Evolutionary conservation across 2,113 vertebrate species (phyloP).

Genomic region (Oncorhynchus gorbuscha): DNA sequence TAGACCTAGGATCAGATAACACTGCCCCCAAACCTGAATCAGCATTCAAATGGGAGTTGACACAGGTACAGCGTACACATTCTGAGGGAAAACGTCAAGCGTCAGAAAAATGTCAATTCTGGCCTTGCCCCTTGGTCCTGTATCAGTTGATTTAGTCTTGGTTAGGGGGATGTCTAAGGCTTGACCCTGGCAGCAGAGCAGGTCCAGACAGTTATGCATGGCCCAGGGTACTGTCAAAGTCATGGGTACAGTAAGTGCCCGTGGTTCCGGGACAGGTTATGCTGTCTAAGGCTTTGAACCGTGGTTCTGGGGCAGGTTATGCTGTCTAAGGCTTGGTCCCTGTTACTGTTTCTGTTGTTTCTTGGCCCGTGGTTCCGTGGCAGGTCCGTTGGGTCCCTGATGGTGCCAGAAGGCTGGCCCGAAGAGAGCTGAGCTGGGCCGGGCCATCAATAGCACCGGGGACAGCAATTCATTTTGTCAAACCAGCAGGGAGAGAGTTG

Average conservation of each 20-base stretch:
- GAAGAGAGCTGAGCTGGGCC: conserved; percentile 9
- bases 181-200: conserved; percentile 25
- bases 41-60: too few relatives aligned
- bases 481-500: conserved; percentile 54
- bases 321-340: conserved; percentile 5
- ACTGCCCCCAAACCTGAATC: too few relatives aligned
- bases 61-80: too few relatives aligned
- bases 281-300: too few relatives aligned
- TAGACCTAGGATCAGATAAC: conserved; percentile 6
- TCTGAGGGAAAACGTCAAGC: too few relatives aligned
- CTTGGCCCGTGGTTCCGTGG: not conserved
- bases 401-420: conserved; percentile 37
- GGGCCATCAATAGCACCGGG: conserved; percentile 58
- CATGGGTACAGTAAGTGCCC: too few relatives aligned
- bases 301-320: too few relatives aligned
- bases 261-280: too few relatives aligned
- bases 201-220: not conserved
- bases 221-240: too few relatives aligned
- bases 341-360: not conserved
- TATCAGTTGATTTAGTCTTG: not conserved
- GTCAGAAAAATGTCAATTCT: too few relatives aligned
- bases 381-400: conserved; percentile 18
- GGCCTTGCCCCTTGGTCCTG: not conserved
- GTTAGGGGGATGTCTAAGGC: conserved; percentile 45
- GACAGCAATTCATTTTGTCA: conserved; percentile 71